Evolutionary conservation across 2,888 invertebrate genomes (phyloP), one percentile per base, ranked within the genome.

Genomic region (Oasisia sp.): DNA sequence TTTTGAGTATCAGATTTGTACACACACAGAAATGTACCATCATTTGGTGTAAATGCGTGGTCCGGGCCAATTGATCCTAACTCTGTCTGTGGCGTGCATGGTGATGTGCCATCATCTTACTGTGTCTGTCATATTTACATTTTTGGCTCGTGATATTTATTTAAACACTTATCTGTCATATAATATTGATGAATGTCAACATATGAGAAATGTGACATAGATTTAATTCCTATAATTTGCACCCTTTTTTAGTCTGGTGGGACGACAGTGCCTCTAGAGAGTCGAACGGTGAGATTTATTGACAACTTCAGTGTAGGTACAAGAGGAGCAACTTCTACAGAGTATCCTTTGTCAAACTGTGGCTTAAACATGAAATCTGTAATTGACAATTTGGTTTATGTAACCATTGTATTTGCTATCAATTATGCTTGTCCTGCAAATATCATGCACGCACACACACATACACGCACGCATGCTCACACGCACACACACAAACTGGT

Each of bases 241-340:
- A 74, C 74, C 74, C 2, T 27, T 8, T 74, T 74, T 74, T 32
- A 94, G 94, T 94, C 94, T 93, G 99, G 99, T 89, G 99, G 99
- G 92, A 99, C 99, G 7, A 98, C 98, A 89, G 98, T 99, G 8
- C 99, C 99, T 0, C 96, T 99, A 92, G 99, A 99, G 96, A 98
- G 98, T 96, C 98, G 99, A 96, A 99, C 99, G 0, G 99, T 99
- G 0, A 97, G 99, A 92, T 99, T 98, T 96, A 99, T 99, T 92
- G 99, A 99, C 96, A 99, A 99, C 97, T 99, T 99, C 97, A 99
- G 99, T 96, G 98, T 99, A 32, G 99, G 99, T 91, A 98, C 98
- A 0, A 97, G 99, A 94, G 99, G 99, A 38, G 98, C 99, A 0
- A 97, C 98, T 0, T 99, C 99, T 0, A 98, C 99, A 0, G 99